Evolutionary conservation across 2,113 vertebrate genomes (phyloP).

Genomic region (Sylvia atricapilla): DNA sequence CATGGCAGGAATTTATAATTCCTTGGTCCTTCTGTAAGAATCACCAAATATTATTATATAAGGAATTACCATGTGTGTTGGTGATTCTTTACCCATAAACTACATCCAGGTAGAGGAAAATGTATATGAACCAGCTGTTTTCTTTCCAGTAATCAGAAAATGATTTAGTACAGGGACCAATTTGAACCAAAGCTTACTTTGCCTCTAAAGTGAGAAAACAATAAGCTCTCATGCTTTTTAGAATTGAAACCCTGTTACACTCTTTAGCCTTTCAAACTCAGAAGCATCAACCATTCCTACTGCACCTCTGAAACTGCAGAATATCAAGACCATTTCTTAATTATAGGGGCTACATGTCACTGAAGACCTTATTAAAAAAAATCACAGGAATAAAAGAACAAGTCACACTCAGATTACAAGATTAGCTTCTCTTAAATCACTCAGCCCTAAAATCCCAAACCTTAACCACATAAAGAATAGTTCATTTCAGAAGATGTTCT

Average conservation of each 20-base stretch:
- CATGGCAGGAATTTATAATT: background rate
- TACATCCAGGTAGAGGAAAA: background rate
- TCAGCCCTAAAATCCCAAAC: background rate
- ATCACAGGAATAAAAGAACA: background rate
- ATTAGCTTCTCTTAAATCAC: background rate
- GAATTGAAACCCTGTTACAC: background rate
- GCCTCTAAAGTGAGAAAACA: background rate
- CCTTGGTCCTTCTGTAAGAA: background rate
- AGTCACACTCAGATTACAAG: background rate
- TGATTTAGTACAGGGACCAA: background rate
- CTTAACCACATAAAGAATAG: background rate
- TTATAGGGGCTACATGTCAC: background rate
- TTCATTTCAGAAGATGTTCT: background rate
- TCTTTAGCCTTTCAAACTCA: background rate
- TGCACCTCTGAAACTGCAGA: background rate
- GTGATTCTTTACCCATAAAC: background rate
- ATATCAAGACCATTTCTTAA: background rate
- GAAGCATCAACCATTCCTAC: background rate
- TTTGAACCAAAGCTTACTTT: background rate
- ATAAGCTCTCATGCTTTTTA: background rate
- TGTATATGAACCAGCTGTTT: background rate
- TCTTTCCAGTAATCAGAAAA: background rate
- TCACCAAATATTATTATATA: background rate
- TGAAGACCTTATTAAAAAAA: background rate
- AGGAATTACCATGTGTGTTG: background rate